Evolutionary conservation across 1,140 invertebrate genomes (phyloP), one percentile per base, ranked within the genome.

Genomic region (Drosophila fuyamai): DNA sequence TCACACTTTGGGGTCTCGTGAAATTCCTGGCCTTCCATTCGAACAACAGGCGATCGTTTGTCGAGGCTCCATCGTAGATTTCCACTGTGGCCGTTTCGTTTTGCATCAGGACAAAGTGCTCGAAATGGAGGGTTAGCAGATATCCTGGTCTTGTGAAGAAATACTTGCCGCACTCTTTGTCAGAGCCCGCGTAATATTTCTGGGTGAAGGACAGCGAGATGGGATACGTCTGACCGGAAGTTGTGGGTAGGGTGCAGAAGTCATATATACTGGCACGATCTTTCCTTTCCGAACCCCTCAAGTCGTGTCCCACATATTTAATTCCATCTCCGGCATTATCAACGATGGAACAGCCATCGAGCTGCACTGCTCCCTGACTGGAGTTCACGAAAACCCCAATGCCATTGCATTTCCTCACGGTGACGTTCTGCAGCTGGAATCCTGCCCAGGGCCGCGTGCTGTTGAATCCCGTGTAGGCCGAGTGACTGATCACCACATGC

Each of bases 391-490:
- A 98, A 36, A 98, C 93, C 12, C 97, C 97, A 84, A 97, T 97
- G 48, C 97, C 97, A 94, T 95, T 95, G 93, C 98, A 98, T 81
- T 96, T 95, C 70, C 95, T 94, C 50, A 99, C 93, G 0, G 96
- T 96, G 58, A 96, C 96, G 90, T 98, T 96, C 54, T 95, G 94
- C 50, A 99, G 95, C 41, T 94, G 93, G 70, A 98, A 94, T 10
- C 96, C 95, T n/a, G 97, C 96, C 62, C 95, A 94, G 2, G 98
- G 96, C 60, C 95, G 94, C 0, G 97, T 98, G 51, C 98, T 94
- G 92, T 99, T 99, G 54, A 99, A 95, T 2, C 96, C 98, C 85
- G 97, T 98, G 91, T 96, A 98, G 4, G 98, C 97, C 12, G 97
- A 98, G 91, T 97, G 94, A 10, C 95, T 93, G 72, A 99, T 95